Percentiles rank a stretch among this genome's conserved stretches.
phyloP scores from a whole-genome alignment of 1,140 invertebrate genomes.

The Meloidogyne floridensis region DNA sequence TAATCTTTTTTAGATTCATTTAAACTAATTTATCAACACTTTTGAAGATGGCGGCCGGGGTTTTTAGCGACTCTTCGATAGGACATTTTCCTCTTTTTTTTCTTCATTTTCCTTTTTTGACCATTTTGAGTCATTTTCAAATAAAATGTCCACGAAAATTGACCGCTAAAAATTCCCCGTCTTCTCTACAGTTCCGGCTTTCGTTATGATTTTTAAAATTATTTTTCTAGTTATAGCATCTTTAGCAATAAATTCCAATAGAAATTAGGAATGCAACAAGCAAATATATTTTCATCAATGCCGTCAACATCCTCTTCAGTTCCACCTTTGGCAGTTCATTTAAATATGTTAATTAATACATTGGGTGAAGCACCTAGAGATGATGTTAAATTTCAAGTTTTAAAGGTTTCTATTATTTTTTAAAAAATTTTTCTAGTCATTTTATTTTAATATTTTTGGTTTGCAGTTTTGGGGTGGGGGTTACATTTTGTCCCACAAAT shows the following conservation, averaged over 20 bases:
- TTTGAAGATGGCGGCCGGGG: no score
- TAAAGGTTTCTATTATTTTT: slow-evolving; percentile 29
- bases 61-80: no score
- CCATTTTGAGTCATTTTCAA: no score
- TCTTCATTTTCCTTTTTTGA: no score
- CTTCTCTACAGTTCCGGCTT: no score
- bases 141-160: no score
- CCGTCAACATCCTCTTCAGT: slow-evolving; percentile 4
- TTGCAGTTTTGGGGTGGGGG: no score
- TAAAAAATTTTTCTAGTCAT: not conserved
- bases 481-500: not conserved
- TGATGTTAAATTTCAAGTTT: slow-evolving; percentile 37
- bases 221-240: not conserved
- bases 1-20: not conserved
- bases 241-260: not conserved
- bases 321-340: slow-evolving; percentile 14
- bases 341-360: slow-evolving; percentile 38
- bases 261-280: not conserved
- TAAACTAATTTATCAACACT: no score
- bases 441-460: not conserved
- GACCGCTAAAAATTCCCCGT: no score
- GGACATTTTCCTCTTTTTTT: no score
- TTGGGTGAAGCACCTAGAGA: slow-evolving; percentile 35
- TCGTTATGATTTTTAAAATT: not conserved
- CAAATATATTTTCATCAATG: slow-evolving; percentile 14